These are phyloP conservation scores for Drosophila hydei DNA, from an alignment of 1,140 invertebrate species.

Conservation along the genomic window DNA sequence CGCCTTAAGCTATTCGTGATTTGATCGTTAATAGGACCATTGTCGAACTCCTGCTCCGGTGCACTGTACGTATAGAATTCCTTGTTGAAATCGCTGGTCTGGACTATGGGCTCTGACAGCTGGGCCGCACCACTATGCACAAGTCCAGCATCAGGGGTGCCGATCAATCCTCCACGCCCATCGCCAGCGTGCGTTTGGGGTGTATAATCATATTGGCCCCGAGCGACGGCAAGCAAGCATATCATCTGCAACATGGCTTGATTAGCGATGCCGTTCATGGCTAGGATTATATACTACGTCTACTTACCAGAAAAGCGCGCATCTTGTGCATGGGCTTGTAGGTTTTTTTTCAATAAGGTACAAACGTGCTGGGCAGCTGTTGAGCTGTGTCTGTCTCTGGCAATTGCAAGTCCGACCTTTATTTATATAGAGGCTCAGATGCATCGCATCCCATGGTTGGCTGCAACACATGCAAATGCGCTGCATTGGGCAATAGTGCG, in stretches of 20 bases:
- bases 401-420: slow-evolving; percentile 40
- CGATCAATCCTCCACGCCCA: slow-evolving; percentile 42
- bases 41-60: slow-evolving; percentile 71
- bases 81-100: slow-evolving; percentile 66
- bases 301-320: slow-evolving; percentile 72
- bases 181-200: slow-evolving; percentile 41
- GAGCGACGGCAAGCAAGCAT: slow-evolving; percentile 56
- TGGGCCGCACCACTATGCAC: slow-evolving; percentile 46
- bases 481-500: slow-evolving; percentile 36
- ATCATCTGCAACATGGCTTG: slow-evolving; percentile 42
- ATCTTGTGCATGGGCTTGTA: slow-evolving; percentile 47
- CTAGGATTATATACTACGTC: background rate
- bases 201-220: slow-evolving; percentile 67
- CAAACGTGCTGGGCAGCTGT: slow-evolving; percentile 49
- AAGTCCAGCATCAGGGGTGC: background rate
- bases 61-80: slow-evolving; percentile 71
- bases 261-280: background rate
- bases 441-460: slow-evolving; percentile 3
- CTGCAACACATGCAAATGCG: slow-evolving; percentile 35
- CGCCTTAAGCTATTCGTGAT: slow-evolving; percentile 86
- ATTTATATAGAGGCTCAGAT: slow-evolving; percentile 53
- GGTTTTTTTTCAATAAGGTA: slow-evolving; percentile 19
- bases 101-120: slow-evolving; percentile 52
- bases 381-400: slow-evolving; percentile 55
- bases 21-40: slow-evolving; percentile 45